Evolutionary conservation across 2,797 vertebrate species (phyloP).

Genomic region (Pyrocephalus nanus): DNA sequence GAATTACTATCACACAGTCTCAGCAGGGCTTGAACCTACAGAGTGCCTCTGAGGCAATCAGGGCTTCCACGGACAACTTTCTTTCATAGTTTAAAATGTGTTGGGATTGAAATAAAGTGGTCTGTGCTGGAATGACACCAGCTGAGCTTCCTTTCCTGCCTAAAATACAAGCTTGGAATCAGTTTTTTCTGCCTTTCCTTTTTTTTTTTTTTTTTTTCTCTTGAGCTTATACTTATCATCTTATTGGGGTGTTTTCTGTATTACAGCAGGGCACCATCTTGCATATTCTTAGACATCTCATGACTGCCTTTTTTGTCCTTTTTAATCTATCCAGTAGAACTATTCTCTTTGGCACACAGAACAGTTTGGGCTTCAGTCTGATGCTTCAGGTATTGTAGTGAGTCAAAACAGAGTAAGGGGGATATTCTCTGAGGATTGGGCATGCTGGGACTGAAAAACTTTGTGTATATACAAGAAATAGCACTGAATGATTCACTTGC

Average conservation of each 20-base stretch:
- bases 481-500: neutral
- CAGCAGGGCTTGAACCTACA: neutral
- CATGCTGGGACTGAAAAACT: neutral
- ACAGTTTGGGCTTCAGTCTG: neutral
- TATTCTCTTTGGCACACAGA: neutral
- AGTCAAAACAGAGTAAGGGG: neutral
- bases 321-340: neutral
- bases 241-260: neutral
- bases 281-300: neutral
- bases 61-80: neutral
- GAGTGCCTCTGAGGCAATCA: neutral
- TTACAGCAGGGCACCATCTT: neutral
- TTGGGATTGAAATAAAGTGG: neutral
- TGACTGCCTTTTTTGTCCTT: neutral
- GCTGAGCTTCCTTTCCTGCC: neutral
- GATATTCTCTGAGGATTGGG: neutral
- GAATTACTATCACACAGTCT: neutral
- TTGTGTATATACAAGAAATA: neutral
- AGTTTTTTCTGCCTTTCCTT: neutral
- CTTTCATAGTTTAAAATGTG: neutral
- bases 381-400: neutral
- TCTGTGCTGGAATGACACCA: neutral
- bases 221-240: neutral
- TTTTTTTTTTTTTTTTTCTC: neutral
- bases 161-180: neutral